Evolutionary conservation across 2,113 vertebrate genomes (phyloP).

Genomic region (Oostethus manadensis): DNA sequence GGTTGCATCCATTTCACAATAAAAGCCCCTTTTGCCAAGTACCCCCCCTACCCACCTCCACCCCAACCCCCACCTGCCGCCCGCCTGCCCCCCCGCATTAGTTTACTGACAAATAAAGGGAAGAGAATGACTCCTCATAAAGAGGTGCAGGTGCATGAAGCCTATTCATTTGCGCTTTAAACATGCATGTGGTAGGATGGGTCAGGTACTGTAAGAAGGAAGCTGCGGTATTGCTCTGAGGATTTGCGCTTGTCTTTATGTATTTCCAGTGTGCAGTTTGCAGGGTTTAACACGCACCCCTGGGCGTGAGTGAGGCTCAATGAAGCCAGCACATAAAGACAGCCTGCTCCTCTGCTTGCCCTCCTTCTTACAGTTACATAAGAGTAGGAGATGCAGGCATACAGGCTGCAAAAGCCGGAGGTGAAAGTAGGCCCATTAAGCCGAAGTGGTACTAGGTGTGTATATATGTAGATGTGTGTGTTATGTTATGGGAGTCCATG

Average conservation of each 20-base stretch:
- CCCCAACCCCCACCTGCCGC: no score
- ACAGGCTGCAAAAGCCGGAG: conserved; percentile 42
- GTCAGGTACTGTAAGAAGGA: conserved; percentile 29
- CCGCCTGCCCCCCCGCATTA: conserved; percentile 43
- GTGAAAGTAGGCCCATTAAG: conserved; percentile 45
- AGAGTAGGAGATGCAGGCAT: conserved; percentile 45
- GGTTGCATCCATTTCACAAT: conserved; percentile 55
- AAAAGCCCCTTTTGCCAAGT: conserved; percentile 36
- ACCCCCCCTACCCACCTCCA: no score
- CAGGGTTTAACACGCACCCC: conserved; percentile 43
- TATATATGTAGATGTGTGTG: conserved; percentile 10
- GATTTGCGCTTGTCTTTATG: conserved; percentile 43
- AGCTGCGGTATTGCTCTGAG: conserved; percentile 19
- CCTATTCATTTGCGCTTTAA: conserved; percentile 48
- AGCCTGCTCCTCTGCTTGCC: conserved; percentile 43
- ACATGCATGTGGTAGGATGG: conserved; percentile 44
- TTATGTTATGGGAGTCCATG: conserved; percentile 15
- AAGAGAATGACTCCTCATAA: conserved; percentile 40
- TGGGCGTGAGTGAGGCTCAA: conserved; percentile 54
- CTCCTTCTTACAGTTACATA: conserved; percentile 58
- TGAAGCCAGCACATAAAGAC: conserved; percentile 55
- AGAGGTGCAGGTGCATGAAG: conserved; percentile 26
- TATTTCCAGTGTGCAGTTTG: conserved; percentile 51
- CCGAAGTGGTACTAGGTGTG: conserved; percentile 33
- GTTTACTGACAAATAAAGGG: conserved; percentile 47